phyloP scores from a whole-genome alignment of 1,140 invertebrate species.

The Periplaneta americana region DNA sequence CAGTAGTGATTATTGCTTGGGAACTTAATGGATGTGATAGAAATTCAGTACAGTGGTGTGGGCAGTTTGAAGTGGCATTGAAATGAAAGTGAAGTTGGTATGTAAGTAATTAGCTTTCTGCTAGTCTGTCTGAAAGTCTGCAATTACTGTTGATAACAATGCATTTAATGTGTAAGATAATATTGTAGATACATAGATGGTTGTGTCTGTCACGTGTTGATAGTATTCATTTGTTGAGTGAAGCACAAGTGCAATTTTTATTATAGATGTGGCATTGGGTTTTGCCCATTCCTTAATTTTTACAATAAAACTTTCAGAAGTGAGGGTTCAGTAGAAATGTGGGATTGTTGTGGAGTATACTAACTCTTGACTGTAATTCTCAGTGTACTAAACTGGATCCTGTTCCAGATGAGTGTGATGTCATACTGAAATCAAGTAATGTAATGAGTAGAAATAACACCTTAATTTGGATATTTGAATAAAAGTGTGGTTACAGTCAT shows the following conservation, averaged over 20 bases:
- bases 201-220: neutral
- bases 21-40: too few relatives aligned
- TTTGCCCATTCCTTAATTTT: neutral
- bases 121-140: neutral
- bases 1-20: too few relatives aligned
- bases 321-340: too few relatives aligned
- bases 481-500: neutral
- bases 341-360: too few relatives aligned
- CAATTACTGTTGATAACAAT: neutral
- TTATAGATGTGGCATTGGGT: neutral
- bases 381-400: too few relatives aligned
- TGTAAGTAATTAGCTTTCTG: neutral
- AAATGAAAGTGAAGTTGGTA: too few relatives aligned
- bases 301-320: too few relatives aligned
- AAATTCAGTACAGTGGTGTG: too few relatives aligned
- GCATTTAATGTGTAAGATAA: neutral
- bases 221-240: neutral
- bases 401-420: too few relatives aligned
- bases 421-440: neutral
- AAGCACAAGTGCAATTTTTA: neutral
- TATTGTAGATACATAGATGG: neutral
- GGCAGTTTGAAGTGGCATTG: too few relatives aligned
- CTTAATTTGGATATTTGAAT: neutral
- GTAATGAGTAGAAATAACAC: neutral
- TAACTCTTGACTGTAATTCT: too few relatives aligned